Evolutionary conservation across 2,113 vertebrate genomes (phyloP), one percentile per base, ranked within the genome.

Genomic region (Madoqua kirkii): DNA sequence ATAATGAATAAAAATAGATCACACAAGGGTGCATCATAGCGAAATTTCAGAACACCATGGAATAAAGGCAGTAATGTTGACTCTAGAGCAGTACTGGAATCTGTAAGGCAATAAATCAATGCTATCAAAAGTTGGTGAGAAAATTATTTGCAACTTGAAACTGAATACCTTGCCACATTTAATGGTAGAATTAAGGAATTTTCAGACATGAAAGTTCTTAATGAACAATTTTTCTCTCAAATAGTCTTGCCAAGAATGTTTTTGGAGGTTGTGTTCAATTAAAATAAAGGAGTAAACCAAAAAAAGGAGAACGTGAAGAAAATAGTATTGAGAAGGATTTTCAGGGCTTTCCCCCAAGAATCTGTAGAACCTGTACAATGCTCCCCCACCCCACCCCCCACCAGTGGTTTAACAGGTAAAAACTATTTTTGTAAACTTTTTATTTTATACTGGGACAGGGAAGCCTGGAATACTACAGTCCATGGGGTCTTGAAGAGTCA

Each of bases 1-100:
- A 31, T 87, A 90, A 85, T 94, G 43, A 84, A 85, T 78, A 95
- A 93, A 93, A 92, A 87, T 71, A 97, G 36, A 84, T 59, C 40
- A 78, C 62, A 95, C 31, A n/a, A 86, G 14, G 11, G 31, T 45
- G 87, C 11, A 67, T 45, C 62, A 93, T 84, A 67, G 36, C 33
- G 83, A 95, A 89, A 96, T 96, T 86, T 97, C 54, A 82, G 48
- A 92, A 64, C 27, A 57, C 13, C 48, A 59, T 29, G 59, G 27
- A 91, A 91, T 91, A 50, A 85, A 62, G 95, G 45, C 59, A 19
- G n/a, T 45, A 88, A 54, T 16, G 36, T 40, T 96, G 8, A 81
- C 62, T 92, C 79, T 90, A 90, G 4, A 92, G 40, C 7, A 94
- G 21, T 74, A 83, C 55, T 87, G 4, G 12, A 83, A 74, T 23